Conservation (phyloP, 2,888 invertebrate genomes). For the Synergus itoensis region DNA sequence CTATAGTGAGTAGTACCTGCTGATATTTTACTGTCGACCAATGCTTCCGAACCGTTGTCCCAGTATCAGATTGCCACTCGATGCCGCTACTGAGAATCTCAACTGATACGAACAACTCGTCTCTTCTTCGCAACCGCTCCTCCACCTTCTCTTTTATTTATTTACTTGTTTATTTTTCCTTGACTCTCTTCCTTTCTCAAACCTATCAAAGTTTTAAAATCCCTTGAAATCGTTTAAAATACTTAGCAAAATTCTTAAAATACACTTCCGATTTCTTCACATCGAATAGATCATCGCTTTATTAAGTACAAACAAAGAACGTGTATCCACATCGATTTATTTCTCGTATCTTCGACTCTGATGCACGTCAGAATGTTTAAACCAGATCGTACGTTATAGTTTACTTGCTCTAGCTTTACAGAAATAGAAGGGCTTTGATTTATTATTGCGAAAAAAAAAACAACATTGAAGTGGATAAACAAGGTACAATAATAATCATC, state of each 20-base stretch:
- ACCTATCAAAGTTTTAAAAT: too few relatives aligned
- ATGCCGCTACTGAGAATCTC: constrained; percentile 71
- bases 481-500: background rate
- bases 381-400: too few relatives aligned
- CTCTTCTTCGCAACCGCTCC: constrained; percentile 37
- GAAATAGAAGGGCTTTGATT: too few relatives aligned
- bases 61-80: constrained; percentile 73
- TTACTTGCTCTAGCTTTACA: too few relatives aligned
- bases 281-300: too few relatives aligned
- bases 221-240: too few relatives aligned
- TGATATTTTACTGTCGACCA: constrained; percentile 77
- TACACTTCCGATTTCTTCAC: too few relatives aligned
- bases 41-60: constrained; percentile 75
- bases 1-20: constrained; percentile 68
- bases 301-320: too few relatives aligned
- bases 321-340: too few relatives aligned
- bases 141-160: constrained; percentile 3
- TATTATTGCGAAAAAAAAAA: background rate
- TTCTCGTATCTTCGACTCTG: too few relatives aligned
- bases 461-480: background rate
- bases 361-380: too few relatives aligned
- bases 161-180: constrained; percentile 37
- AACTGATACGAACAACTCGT: constrained; percentile 58
- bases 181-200: background rate
- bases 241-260: too few relatives aligned